These are phyloP conservation scores for Polydrusus pterygomalis DNA, from an alignment of 2,888 invertebrate genomes.

Conservation along the genomic window DNA sequence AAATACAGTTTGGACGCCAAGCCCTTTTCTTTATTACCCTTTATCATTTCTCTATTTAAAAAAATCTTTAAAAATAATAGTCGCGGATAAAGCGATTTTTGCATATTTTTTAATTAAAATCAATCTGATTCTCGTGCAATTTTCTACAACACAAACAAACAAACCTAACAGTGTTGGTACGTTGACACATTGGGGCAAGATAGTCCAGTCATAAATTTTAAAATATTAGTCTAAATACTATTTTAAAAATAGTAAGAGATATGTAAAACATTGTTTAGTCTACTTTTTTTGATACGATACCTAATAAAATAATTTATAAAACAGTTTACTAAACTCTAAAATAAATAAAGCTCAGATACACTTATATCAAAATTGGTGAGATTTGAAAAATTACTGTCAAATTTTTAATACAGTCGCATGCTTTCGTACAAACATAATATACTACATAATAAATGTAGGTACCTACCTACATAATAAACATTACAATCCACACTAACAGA, in stretches of 20 bases:
- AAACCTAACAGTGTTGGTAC: not conserved
- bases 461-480: not conserved
- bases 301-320: slow-evolving; percentile 24
- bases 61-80: no score
- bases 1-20: no score
- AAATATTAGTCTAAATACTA: slow-evolving; percentile 7
- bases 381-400: not conserved
- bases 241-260: slow-evolving; percentile 24
- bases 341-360: slow-evolving; percentile 47
- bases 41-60: no score
- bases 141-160: not conserved
- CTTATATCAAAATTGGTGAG: slow-evolving; percentile 1
- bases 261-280: slow-evolving; percentile 16
- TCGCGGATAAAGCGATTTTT: no score
- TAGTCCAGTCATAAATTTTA: slow-evolving; percentile 11
- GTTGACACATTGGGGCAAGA: slow-evolving; percentile 7
- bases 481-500: no score
- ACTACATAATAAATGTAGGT: no score
- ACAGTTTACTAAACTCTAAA: slow-evolving; percentile 20
- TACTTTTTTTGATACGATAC: not conserved
- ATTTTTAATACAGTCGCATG: not conserved
- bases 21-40: no score
- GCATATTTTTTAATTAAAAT: no score
- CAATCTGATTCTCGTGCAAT: no score
- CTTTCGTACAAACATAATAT: not conserved